A percentile compares a stretch with the other conserved stretches of the same genome.
These are phyloP conservation scores for Pseudochaenichthys georgianus DNA, from an alignment of 2,797 vertebrate species.

Conservation along the genomic window DNA sequence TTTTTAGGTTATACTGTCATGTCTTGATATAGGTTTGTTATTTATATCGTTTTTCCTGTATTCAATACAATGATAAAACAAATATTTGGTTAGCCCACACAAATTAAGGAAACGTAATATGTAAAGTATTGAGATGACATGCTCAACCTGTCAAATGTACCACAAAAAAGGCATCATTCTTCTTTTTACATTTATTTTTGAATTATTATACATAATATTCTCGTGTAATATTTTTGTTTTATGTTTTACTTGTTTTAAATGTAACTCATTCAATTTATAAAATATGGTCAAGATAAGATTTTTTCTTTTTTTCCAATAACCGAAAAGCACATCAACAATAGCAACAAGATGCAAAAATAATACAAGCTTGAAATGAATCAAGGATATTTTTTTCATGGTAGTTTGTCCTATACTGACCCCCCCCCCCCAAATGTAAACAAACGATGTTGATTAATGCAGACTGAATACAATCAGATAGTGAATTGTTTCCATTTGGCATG, in stretches of 20 bases:
- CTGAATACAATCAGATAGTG: slow-evolving; percentile 9
- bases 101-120: no score
- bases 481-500: background rate
- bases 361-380: background rate
- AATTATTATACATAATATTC: background rate
- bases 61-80: no score
- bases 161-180: background rate
- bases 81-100: no score
- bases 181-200: background rate
- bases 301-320: background rate
- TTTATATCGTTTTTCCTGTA: no score
- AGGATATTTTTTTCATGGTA: background rate
- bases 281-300: no score
- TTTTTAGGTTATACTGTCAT: no score
- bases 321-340: background rate
- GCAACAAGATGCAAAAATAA: background rate
- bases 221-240: background rate
- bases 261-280: background rate
- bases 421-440: background rate
- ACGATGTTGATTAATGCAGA: background rate
- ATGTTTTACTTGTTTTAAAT: no score
- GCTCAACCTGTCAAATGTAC: background rate
- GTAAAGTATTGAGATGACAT: background rate
- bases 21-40: no score
- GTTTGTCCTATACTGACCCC: background rate